Evolutionary conservation across 92 coral and sea anemone species (phyloP).

Genomic region (Actinostola sp.): DNA sequence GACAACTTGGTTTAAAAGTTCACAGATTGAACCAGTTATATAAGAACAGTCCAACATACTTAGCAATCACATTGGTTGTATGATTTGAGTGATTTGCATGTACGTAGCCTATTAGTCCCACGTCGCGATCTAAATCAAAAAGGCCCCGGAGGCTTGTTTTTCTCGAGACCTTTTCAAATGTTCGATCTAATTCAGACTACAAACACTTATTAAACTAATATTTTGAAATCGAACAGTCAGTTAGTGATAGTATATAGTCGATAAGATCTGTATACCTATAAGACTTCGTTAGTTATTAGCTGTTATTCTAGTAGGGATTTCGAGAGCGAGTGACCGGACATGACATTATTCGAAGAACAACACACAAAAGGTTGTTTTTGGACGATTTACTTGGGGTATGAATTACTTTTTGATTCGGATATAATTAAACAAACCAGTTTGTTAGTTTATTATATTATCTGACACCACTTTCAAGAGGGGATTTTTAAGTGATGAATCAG

Average conservation of each 20-base stretch:
- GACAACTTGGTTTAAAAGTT: too few species aligned
- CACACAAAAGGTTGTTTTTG: neutral
- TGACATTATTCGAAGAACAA: neutral
- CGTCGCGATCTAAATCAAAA: conserved; percentile 13
- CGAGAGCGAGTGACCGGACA: neutral
- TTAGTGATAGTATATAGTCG: neutral
- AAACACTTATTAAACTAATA: too few species aligned
- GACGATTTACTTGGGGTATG: too few species aligned
- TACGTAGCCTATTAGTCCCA: neutral
- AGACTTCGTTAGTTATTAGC: neutral
- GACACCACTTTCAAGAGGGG: too few species aligned
- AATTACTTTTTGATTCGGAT: too few species aligned
- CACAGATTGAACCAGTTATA: neutral
- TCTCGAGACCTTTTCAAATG: too few species aligned
- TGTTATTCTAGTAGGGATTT: too few species aligned
- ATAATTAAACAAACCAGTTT: too few species aligned
- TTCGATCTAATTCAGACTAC: too few species aligned
- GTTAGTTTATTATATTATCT: too few species aligned
- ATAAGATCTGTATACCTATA: neutral
- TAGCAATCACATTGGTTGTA: neutral
- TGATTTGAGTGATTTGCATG: neutral
- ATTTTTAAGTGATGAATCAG: too few species aligned
- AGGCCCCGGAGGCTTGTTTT: neutral
- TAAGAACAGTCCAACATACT: neutral
- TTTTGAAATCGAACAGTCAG: neutral